Conservation (phyloP, 2,113 vertebrate genomes). For the Aptenodytes forsteri region DNA sequence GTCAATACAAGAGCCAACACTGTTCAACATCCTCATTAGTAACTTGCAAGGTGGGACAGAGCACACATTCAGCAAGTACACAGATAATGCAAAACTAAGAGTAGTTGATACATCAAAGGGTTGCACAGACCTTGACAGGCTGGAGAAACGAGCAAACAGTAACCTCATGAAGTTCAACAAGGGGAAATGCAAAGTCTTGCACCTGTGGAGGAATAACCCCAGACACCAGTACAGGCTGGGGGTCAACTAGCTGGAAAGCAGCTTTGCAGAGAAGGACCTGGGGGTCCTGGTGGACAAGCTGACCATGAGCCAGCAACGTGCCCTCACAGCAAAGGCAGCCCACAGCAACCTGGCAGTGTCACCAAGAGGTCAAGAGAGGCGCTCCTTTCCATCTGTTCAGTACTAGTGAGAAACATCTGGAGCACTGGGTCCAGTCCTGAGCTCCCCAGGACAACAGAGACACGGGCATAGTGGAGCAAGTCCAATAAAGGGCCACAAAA, state of each 20-base stretch:
- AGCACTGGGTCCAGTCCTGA: neutral
- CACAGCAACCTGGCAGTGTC: neutral
- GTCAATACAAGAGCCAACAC: neutral
- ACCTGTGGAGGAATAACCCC: neutral
- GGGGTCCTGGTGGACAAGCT: neutral
- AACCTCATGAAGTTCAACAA: neutral
- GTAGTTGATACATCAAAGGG: neutral
- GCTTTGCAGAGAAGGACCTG: neutral
- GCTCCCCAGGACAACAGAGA: neutral
- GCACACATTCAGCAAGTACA: neutral
- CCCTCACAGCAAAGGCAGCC: neutral
- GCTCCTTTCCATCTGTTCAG: neutral
- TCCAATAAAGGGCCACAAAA: neutral
- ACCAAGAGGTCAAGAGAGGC: neutral
- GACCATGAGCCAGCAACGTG: neutral
- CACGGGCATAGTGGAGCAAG: neutral
- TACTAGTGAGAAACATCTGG: neutral
- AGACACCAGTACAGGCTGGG: neutral
- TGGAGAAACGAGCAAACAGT: neutral
- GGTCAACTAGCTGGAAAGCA: neutral
- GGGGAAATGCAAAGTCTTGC: neutral
- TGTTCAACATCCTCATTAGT: neutral
- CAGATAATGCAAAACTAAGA: neutral
- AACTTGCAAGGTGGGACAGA: neutral
- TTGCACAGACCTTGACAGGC: neutral